A percentile compares a stretch with the other conserved stretches of the same genome.
phyloP scores from a whole-genome alignment of 2,113 vertebrate species.

The Dicerorhinus sumatrensis region DNA sequence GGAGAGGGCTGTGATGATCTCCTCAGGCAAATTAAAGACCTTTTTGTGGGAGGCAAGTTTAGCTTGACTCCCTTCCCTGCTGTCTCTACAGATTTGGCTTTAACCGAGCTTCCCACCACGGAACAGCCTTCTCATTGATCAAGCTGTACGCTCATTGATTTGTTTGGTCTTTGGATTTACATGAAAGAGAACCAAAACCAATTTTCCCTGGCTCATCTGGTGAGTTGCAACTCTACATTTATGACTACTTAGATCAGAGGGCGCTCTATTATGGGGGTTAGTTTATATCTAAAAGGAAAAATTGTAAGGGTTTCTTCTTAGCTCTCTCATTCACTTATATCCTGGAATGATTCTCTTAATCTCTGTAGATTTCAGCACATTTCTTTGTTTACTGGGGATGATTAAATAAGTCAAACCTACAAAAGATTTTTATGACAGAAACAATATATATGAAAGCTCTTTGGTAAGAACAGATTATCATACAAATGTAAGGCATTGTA shows the following conservation, averaged over 20 bases:
- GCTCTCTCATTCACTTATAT: background rate
- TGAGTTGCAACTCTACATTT: background rate
- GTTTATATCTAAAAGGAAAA: background rate
- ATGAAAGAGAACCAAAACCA: slow-evolving; percentile 53
- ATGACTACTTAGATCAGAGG: background rate
- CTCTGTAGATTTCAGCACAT: background rate
- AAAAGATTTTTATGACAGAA: background rate
- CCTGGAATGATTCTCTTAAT: background rate
- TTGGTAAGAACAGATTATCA: background rate
- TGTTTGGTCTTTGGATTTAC: slow-evolving; percentile 68
- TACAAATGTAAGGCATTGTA: background rate
- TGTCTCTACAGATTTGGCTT: slow-evolving; percentile 43
- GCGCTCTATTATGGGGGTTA: background rate
- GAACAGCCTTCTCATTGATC: slow-evolving; percentile 60
- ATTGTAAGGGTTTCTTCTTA: background rate
- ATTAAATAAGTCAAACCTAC: slow-evolving; percentile 23
- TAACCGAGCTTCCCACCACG: slow-evolving; percentile 36
- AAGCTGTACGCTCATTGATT: slow-evolving; percentile 42
- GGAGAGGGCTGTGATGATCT: background rate
- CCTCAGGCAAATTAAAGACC: background rate
- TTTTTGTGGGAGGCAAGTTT: background rate
- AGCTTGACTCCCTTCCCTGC: slow-evolving; percentile 1
- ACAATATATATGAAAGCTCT: background rate
- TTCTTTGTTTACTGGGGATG: background rate
- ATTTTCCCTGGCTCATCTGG: slow-evolving; percentile 17